Base-by-base conservation (phyloP, 2,113 vertebrate genomes). In the Prietella phreatophila region DNA sequence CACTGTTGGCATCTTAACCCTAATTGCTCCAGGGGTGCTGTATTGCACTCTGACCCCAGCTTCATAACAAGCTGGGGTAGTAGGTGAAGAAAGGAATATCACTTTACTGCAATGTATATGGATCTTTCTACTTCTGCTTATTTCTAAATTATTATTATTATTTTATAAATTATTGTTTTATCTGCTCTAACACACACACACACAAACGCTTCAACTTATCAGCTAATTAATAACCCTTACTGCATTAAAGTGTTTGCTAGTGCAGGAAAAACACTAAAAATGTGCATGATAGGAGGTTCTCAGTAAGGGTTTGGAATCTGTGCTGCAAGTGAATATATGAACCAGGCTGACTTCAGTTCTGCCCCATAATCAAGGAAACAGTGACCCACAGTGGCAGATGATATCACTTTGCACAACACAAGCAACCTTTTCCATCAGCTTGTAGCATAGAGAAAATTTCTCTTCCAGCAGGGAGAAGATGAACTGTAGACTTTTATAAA, bases 341-440 rank as follows among this genome's bases (percentile, higher is more conserved):
- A n/a, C n/a, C n/a, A 56, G n/a, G 27, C 27, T 33, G 42, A 7
- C 15, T 30, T 80, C 17, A 33, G 67, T 56, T 88, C 61, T 22
- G 19, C 14, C 15, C 27, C 50, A 88, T 17, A 1, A 25, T 61
- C 60, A 84, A 55, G 69, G 83, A 88, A 86, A 91, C 63, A 89
- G 82, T 67, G 85, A 78, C 90, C 13, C 85, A 69, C 47, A 87
- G 78, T 89, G 88, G 85, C 50, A 17, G 33, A 88, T 4, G 2
- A 22, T 25, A n/a, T 20, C 83, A 50, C 56, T 53, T 39, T 63
- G 33, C n/a, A 30, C 30, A 25, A 39, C 4, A 65, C 55, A 53
- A 22, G 17, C 25, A 3, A 20, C 30, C 69, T 63, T 79, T 76
- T 8, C 22, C 3, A 75, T 71, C 19, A 39, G 69, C 33, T 8